phyloP scores from a whole-genome alignment of 2,113 vertebrate species.

The Chamaea fasciata region DNA sequence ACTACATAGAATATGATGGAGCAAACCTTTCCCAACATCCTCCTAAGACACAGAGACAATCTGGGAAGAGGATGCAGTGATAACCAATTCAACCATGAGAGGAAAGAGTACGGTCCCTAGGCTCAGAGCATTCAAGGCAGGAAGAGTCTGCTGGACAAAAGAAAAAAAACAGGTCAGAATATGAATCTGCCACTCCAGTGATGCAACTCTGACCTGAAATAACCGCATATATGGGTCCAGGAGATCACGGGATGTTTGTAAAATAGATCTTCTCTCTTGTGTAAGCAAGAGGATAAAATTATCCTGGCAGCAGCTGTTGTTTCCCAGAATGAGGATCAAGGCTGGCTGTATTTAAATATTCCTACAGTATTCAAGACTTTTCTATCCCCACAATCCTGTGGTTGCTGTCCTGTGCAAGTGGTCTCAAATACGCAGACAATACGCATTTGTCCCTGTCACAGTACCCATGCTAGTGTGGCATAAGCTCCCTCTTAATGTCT shows the following conservation, averaged over 20 bases:
- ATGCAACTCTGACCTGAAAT: constrained; percentile 59
- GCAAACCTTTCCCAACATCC: neutral
- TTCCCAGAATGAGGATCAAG: constrained; percentile 66
- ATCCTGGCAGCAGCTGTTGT: constrained; percentile 60
- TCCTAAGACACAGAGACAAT: neutral
- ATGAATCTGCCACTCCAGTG: neutral
- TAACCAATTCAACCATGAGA: neutral
- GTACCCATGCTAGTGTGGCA: neutral
- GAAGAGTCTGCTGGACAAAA: neutral
- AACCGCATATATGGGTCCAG: constrained; percentile 40
- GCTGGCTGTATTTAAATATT: constrained; percentile 30
- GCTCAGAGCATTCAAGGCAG: neutral
- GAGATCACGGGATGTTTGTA: constrained; percentile 64
- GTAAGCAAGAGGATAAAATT: constrained; percentile 64
- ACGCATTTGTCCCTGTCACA: neutral
- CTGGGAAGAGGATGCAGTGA: neutral
- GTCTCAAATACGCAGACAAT: neutral
- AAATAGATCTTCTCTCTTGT: constrained; percentile 61
- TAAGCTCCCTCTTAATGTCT: neutral
- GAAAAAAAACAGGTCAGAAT: constrained; percentile 14
- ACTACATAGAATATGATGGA: neutral
- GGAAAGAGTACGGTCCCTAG: neutral
- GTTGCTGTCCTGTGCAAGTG: neutral
- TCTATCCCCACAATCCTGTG: neutral
- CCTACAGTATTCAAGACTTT: constrained; percentile 24